Evolutionary conservation across 2,797 vertebrate genomes (phyloP).

Genomic region (Onychomys torridus): DNA sequence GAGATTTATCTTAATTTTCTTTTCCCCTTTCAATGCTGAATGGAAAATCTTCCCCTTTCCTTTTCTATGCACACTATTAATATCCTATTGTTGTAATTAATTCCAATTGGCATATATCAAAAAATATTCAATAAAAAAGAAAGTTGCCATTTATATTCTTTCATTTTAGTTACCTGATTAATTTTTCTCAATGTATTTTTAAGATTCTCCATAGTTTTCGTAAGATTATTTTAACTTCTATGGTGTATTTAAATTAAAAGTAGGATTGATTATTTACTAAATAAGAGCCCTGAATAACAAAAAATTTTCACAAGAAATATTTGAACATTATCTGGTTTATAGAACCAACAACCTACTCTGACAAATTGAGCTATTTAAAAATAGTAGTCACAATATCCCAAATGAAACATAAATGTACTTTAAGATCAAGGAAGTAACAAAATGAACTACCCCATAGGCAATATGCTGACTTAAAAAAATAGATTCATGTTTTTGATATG

Average conservation of each 20-base stretch:
- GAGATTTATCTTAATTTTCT: not conserved
- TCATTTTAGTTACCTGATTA: not conserved
- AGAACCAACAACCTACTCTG: not conserved
- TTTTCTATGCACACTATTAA: accelerated
- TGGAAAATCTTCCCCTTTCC: not conserved
- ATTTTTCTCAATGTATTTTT: not conserved
- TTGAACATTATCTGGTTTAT: not conserved
- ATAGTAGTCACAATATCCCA: not conserved
- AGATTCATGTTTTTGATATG: not conserved
- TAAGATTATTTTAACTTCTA: not conserved
- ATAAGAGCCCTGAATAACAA: not conserved
- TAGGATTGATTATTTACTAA: not conserved
- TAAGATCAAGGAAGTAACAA: not conserved
- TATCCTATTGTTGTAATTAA: not conserved
- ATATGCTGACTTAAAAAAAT: constrained; percentile 17
- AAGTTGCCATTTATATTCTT: not conserved
- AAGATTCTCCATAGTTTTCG: not conserved
- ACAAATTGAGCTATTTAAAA: not conserved
- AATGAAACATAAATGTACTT: not conserved
- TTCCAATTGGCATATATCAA: not conserved
- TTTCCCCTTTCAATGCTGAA: not conserved
- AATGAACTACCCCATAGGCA: constrained; percentile 12
- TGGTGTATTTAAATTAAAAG: not conserved
- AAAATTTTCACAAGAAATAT: not conserved
- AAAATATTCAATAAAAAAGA: not conserved